A percentile compares a stretch with the other conserved stretches of the same genome.
Conservation (phyloP, 2,888 invertebrate species). For the Orthosia incerta region DNA sequence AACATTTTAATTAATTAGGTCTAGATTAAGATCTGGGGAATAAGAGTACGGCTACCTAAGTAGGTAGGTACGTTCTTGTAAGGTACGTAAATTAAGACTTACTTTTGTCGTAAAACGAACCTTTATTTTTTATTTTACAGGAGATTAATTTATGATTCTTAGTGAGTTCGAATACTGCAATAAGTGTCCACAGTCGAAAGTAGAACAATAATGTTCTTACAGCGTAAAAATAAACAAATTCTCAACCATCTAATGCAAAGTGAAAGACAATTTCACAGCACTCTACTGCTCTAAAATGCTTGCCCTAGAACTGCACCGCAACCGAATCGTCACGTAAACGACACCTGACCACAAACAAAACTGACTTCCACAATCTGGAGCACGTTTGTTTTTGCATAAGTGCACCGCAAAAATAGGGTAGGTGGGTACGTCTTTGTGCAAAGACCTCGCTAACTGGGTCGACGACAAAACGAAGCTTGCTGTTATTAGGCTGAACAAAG, state of each 20-base stretch:
- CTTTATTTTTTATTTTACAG: background rate
- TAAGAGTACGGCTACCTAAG: background rate
- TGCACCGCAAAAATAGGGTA: slow-evolving; percentile 72
- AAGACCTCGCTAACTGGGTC: slow-evolving; percentile 73
- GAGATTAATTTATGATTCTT: background rate
- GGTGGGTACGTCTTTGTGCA: slow-evolving; percentile 55
- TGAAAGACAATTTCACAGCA: slow-evolving; percentile 55
- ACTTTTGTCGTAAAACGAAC: background rate
- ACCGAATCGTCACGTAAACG: slow-evolving; percentile 56
- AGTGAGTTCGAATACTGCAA: background rate
- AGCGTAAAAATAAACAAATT: slow-evolving; percentile 22
- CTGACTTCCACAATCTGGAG: slow-evolving; percentile 65
- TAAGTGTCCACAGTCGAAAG: slow-evolving; percentile 9
- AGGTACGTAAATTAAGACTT: background rate
- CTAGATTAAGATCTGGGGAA: slow-evolving; percentile 17
- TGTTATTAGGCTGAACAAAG: slow-evolving; percentile 75
- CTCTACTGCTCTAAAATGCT: slow-evolving; percentile 44
- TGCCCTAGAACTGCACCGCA: slow-evolving; percentile 54
- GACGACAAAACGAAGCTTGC: slow-evolving; percentile 66
- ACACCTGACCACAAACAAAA: slow-evolving; percentile 64
- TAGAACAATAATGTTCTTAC: slow-evolving; percentile 13
- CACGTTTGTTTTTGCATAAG: slow-evolving; percentile 76
- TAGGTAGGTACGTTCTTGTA: too few relatives aligned
- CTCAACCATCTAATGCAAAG: slow-evolving; percentile 29
- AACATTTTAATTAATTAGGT: slow-evolving; percentile 53